Conservation (phyloP, 2,888 invertebrate genomes). For the Aspidiotus destructor region DNA sequence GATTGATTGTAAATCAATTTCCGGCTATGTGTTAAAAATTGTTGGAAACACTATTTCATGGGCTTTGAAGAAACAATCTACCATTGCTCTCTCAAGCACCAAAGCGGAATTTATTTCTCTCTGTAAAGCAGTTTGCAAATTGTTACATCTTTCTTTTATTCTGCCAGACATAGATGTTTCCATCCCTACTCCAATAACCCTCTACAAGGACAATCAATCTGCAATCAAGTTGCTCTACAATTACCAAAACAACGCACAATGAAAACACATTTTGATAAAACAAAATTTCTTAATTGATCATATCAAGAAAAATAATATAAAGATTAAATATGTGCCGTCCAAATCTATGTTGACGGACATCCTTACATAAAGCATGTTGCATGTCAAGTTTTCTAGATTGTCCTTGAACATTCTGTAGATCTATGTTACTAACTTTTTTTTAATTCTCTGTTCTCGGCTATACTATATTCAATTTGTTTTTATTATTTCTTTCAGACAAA, state of each 20-base stretch:
- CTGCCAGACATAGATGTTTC: neutral
- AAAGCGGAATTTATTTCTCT: slow-evolving; percentile 6
- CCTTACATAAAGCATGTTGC: neutral
- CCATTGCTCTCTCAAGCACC: slow-evolving; percentile 8
- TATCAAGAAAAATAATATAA: slow-evolving; percentile 7
- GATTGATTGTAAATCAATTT: slow-evolving; percentile 15
- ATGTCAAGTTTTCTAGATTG: slow-evolving; percentile 3
- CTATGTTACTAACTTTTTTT: no score
- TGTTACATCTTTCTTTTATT: neutral
- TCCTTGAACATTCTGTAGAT: no score
- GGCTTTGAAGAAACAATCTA: slow-evolving; percentile 3
- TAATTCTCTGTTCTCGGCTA: no score
- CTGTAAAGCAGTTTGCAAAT: neutral
- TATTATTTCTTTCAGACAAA: no score
- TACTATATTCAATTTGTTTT: no score
- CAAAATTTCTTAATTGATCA: neutral
- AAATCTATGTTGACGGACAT: slow-evolving; percentile 1
- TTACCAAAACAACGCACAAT: neutral
- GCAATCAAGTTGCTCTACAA: slow-evolving; percentile 6
- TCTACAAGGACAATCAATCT: slow-evolving; percentile 6
- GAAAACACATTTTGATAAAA: slow-evolving; percentile 1
- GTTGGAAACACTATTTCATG: slow-evolving; percentile 8
- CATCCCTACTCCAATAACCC: neutral
- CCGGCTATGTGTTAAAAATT: slow-evolving; percentile 16
- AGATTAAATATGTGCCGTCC: neutral